Base-by-base conservation (phyloP, 1,140 invertebrate species). In the Platyscapa corneri region DNA sequence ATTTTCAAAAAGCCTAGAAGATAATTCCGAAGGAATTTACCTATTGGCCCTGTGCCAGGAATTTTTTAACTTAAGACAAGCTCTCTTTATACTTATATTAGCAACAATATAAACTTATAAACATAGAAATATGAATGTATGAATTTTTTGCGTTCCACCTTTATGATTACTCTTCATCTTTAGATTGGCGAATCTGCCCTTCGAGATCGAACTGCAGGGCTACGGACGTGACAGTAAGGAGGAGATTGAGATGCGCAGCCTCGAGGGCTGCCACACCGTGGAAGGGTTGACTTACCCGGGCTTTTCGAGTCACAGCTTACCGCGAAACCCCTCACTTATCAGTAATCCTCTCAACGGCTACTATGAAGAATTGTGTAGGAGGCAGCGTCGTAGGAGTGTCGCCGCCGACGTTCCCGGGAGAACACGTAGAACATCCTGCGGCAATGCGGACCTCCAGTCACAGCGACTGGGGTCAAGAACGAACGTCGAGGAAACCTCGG, bases 171-270 rank as follows among this genome's bases (percentile, higher is more conserved):
- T 67, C 64, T 14, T 67, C 30, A 10, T 3, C 16, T 0, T 8
- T 81, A 91, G 91, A 88, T 91, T 92, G 67, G 91, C 90, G 18
- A 91, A 92, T 86, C 81, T 92, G 34, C 91, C 91, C 0, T 91
- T 90, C 56, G 91, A 92, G 23, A 89, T 92, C n/a, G 90, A 91
- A 27, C 83, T 91, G 70, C 90, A 88, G n/a, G 87, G 88, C 42
- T 90, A 79, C 56, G 65, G 74, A 0, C 87, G 86, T 34, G 88
- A 91, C 30, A 87, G 88, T 12, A 91, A 92, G 56, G 92, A 92
- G 56, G 91, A 92, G 32, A 89, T 91, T 14, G 91, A 92, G 49
- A 90, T 92, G 90, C 90, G 88, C 37, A 91, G 90, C 34, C 72
- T 91, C 8, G 91, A 91, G 5, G 87, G 82, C 34, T 90, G 89